A percentile compares a stretch with the other conserved stretches of the same genome.
Evolutionary conservation across 1,140 invertebrate genomes (phyloP).

Genomic region (Drosophila leontia): DNA sequence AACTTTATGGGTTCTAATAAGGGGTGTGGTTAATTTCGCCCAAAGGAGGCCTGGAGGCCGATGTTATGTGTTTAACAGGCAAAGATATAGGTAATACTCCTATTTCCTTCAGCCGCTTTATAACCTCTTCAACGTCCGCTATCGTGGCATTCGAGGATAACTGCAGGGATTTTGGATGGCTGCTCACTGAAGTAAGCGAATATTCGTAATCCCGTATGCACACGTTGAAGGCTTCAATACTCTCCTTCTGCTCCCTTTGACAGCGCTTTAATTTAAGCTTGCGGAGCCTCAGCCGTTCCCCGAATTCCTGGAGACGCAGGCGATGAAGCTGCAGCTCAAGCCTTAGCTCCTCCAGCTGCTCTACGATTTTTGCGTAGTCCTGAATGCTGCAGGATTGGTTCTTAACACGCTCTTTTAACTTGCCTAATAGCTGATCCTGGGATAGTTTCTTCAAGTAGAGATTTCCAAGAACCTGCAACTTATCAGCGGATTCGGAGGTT

Average conservation of each 20-base stretch:
- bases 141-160: conserved; percentile 5
- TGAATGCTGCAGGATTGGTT: conserved; percentile 3
- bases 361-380: not conserved
- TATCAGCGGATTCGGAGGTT: not conserved
- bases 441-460: not conserved
- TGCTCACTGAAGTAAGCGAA: conserved; percentile 1
- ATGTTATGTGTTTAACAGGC: conserved; percentile 18
- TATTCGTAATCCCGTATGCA: conserved; percentile 15
- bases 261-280: conserved; percentile 17
- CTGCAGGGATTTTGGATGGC: conserved; percentile 1
- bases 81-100: conserved; percentile 4
- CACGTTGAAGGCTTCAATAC: conserved; percentile 40
- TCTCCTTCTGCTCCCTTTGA: not conserved
- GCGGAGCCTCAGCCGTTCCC: conserved; percentile 7
- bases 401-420: not conserved
- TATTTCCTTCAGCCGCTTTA: not conserved
- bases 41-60: not conserved
- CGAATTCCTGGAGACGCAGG: conserved; percentile 10
- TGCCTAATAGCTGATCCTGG: not conserved
- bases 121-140: conserved; percentile 2
- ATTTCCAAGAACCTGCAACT: not conserved
- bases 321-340: conserved; percentile 10
- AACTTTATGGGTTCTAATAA: conserved; percentile 21
- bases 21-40: conserved; percentile 13
- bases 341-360: not conserved